Evolutionary conservation across 2,888 invertebrate species (phyloP).

Genomic region (Quadriops clusia): DNA sequence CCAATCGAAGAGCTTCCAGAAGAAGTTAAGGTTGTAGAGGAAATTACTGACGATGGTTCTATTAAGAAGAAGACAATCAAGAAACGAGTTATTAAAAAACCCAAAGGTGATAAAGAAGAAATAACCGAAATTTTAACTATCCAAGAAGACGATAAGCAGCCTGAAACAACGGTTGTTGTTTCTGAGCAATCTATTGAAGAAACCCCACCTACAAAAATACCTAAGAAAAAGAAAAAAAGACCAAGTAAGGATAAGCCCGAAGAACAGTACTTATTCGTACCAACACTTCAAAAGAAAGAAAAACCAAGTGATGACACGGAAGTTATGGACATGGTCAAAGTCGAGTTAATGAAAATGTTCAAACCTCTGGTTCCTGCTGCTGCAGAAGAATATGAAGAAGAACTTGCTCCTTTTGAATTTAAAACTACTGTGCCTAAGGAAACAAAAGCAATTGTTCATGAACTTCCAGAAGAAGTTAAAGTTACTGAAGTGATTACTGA

Average conservation of each 20-base stretch:
- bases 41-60: constrained; percentile 21
- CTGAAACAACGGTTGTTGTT: constrained; percentile 18
- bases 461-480: constrained; percentile 25
- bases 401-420: constrained; percentile 16
- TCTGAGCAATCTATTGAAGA: too few relatives aligned
- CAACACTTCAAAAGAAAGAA: too few relatives aligned
- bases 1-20: constrained; percentile 16
- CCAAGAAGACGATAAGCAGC: too few relatives aligned
- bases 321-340: constrained; percentile 6
- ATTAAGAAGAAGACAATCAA: constrained; percentile 21
- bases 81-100: constrained; percentile 31
- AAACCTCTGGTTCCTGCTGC: constrained; percentile 16
- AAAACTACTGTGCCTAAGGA: constrained; percentile 8
- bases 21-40: constrained; percentile 19
- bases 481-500: constrained; percentile 21
- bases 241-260: constrained; percentile 15
- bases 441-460: constrained; percentile 15
- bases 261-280: constrained; percentile 15
- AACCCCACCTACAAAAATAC: too few relatives aligned
- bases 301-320: constrained; percentile 17
- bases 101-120: constrained; percentile 18
- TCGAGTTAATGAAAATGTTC: constrained; percentile 13
- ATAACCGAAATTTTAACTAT: constrained; percentile 20
- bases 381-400: constrained; percentile 9
- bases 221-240: too few relatives aligned